Base-by-base conservation (phyloP, 2,797 vertebrate species). In the Pangasius macronema region DNA sequence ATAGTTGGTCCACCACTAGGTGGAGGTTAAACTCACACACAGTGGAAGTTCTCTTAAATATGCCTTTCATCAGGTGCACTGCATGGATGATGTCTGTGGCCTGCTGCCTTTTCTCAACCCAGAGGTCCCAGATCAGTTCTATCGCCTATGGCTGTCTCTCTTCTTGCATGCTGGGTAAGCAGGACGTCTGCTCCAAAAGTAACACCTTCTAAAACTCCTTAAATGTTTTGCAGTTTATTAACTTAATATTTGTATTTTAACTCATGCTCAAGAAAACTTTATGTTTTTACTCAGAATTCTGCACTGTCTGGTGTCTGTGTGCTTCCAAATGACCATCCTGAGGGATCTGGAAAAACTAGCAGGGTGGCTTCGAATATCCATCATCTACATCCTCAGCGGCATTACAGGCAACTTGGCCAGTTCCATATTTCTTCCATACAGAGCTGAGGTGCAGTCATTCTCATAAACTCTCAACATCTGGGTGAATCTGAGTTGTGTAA, bases 251-350 rank as follows among this genome's bases (percentile, higher is more conserved):
- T 65, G 20, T 36, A 27, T 49, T 49, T 46, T 30, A 83, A 65
- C 55, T 42, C 36, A 61, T 2, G 0, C 55, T 82, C 24, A 57
- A 27, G 33, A 27, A 70, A 51, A 22, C 18, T 10, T 76, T 83
- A 46, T 73, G 24, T 88, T 22, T 81, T 59, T 70, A 24, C 86
- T 72, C 90, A 99, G 99, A 94, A 95, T 99, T 94, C 95, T 99
- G 94, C 99, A 99, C 95, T 99, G 98, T 92, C 93, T 99, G 94
- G 98, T 99, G 91, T 99, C 99, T 0, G 89, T 98, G 91, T 95
- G 98, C 90, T 99, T 99, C 95, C 99, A 99, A 96, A 99, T 99
- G 98, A 98, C 97, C 0, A 97, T 99, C 87, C 94, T 99, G 89
- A 94, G 98, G 86, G 99, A 99, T 94, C 92, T 99, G 89, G 99